These are phyloP conservation scores for Bombyx huttoni DNA, from an alignment of 2,888 invertebrate genomes.

Conservation along the genomic window DNA sequence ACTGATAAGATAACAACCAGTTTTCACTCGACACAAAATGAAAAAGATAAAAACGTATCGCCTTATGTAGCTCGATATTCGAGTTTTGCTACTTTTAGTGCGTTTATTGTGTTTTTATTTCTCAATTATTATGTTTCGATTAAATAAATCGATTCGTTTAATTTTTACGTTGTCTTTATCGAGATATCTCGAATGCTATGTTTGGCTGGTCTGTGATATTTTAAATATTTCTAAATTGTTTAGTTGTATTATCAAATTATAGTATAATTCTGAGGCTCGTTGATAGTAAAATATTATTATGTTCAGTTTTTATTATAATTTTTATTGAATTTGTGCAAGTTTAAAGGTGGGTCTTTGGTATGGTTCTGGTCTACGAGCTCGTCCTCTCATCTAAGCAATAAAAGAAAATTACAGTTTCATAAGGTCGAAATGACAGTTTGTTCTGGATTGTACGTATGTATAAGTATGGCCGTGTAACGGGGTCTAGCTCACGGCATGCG, in stretches of 20 bases:
- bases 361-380: too few relatives aligned
- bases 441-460: not conserved
- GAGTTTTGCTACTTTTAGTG: not conserved
- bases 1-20: conserved; percentile 27
- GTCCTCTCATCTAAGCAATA: too few relatives aligned
- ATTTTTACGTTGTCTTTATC: not conserved
- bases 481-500: not conserved
- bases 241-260: too few relatives aligned
- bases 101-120: not conserved
- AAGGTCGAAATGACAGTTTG: not conserved
- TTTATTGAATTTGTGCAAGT: too few relatives aligned
- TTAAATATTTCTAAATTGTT: too few relatives aligned
- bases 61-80: not conserved
- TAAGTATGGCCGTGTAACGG: not conserved
- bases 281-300: too few relatives aligned
- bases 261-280: too few relatives aligned
- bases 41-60: conserved; percentile 14
- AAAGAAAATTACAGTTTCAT: not conserved
- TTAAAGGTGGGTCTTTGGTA: too few relatives aligned
- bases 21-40: conserved; percentile 24
- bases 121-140: not conserved
- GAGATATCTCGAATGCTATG: too few relatives aligned
- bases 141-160: not conserved
- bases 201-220: too few relatives aligned
- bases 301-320: too few relatives aligned